These are phyloP conservation scores for Pelodiscus sinensis DNA, from an alignment of 2,113 vertebrate genomes.

Conservation along the genomic window DNA sequence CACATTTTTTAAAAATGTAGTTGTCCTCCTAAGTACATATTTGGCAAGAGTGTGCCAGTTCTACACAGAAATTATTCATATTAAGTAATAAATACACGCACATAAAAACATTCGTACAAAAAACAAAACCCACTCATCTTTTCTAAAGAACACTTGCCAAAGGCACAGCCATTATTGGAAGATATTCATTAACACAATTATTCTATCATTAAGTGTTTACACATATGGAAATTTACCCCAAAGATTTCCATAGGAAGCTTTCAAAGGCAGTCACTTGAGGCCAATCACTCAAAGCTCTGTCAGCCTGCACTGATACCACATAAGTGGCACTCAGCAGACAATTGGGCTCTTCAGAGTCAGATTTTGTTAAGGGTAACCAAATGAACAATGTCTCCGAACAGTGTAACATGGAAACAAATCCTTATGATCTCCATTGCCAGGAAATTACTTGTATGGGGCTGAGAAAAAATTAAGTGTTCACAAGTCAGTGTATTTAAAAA, in stretches of 20 bases:
- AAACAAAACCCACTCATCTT: background rate
- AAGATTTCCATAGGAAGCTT: background rate
- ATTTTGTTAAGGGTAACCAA: background rate
- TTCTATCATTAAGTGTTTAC: background rate
- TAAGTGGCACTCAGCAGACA: background rate
- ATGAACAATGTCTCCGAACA: background rate
- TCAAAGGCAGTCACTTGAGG: background rate
- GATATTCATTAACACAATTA: background rate
- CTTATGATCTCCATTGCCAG: background rate
- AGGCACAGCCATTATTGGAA: background rate
- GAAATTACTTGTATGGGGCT: background rate
- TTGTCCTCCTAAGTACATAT: background rate
- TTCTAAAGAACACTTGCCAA: background rate
- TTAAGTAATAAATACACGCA: background rate
- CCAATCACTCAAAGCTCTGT: background rate
- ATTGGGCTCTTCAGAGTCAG: background rate
- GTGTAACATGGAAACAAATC: background rate
- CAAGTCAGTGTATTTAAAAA: background rate
- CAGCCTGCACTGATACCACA: background rate
- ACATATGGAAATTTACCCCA: background rate
- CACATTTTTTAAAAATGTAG: too few species aligned
- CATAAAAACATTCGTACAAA: background rate
- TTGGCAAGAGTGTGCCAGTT: background rate
- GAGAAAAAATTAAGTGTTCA: background rate
- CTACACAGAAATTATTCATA: background rate